Base-by-base conservation (phyloP, 1,140 invertebrate species). In the Camponotus pennsylvanicus region DNA sequence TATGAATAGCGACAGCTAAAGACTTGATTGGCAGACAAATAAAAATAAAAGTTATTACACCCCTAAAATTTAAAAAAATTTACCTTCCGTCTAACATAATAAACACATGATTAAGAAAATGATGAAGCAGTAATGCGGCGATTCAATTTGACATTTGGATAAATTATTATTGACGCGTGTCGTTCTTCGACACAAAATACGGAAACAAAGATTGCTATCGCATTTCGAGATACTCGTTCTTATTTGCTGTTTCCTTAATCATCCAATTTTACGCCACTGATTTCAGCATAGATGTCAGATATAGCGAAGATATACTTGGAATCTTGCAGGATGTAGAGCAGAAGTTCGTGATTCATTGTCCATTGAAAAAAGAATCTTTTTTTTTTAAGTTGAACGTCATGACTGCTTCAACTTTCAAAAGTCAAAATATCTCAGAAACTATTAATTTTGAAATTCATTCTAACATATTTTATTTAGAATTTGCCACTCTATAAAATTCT, bases 221-320 rank as follows among this genome's bases (percentile, higher is more conserved):
- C 77, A 52, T 18, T 52, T 52, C 13, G 59, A 77, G n/a, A 37
- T 52, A 57, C 66, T 78, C 75, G 57, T 77, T 55, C 59, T 55
- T 75, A 75, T 15, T 87, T 57, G 45, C 40, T 75, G 79, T 76
- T 77, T 87, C 49, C 61, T 61, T 87, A 87, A 89, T 87, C 83
- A 82, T 71, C 76, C 86, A 90, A 89, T 90, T 90, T 90, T 85
- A 90, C 88, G 89, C 80, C 85, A 55, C 77, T 66, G 89, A 64
- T 61, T 80, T 49, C 42, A 42, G 15, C 84, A 82, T 80, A 27
- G 27, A 27, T 27, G 27, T 27, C 27, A 27, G 63, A 64, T 87
- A 79, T 45, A 78, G 27, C 78, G 73, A 83, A 84, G 57, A 77
- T 71, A 70, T 78, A 79, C 73, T 37, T 42, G 45, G 40, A 45